These are phyloP conservation scores for Acropternis orthonyx DNA, from an alignment of 2,797 vertebrate genomes.

Conservation along the genomic window DNA sequence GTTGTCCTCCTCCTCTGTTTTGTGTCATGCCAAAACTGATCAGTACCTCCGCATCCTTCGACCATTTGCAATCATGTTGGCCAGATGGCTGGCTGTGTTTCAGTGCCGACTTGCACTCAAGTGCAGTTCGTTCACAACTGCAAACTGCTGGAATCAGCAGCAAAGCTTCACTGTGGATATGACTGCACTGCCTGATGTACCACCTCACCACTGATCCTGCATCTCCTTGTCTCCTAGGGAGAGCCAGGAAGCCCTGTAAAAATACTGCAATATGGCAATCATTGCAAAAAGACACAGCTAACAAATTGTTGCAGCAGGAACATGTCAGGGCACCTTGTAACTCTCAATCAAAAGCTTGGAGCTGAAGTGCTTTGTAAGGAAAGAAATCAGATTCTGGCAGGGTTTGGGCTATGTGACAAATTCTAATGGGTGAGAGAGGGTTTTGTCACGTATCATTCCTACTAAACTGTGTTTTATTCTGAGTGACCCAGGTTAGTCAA, in stretches of 20 bases:
- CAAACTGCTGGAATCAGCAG: background rate
- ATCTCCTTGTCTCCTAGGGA: background rate
- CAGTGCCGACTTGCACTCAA: background rate
- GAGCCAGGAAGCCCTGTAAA: background rate
- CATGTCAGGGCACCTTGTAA: background rate
- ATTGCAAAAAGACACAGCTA: background rate
- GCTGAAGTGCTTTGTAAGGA: background rate
- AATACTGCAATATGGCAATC: background rate
- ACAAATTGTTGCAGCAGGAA: background rate
- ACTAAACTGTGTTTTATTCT: background rate
- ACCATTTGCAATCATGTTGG: background rate
- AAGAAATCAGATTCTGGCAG: background rate
- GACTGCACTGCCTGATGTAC: background rate
- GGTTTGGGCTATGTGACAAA: background rate
- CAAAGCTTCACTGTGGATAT: background rate
- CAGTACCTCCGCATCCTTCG: background rate
- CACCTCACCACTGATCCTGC: background rate
- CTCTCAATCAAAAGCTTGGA: background rate
- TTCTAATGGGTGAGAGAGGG: background rate
- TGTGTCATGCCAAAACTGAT: background rate
- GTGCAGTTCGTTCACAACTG: background rate
- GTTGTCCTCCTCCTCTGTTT: background rate
- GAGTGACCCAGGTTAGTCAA: background rate
- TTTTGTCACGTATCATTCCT: background rate
- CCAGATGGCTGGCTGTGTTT: slow-evolving; percentile 3